A percentile compares a stretch with the other conserved stretches of the same genome.
These are phyloP conservation scores for Crioceris asparagi DNA, from an alignment of 2,888 invertebrate genomes.

Conservation along the genomic window DNA sequence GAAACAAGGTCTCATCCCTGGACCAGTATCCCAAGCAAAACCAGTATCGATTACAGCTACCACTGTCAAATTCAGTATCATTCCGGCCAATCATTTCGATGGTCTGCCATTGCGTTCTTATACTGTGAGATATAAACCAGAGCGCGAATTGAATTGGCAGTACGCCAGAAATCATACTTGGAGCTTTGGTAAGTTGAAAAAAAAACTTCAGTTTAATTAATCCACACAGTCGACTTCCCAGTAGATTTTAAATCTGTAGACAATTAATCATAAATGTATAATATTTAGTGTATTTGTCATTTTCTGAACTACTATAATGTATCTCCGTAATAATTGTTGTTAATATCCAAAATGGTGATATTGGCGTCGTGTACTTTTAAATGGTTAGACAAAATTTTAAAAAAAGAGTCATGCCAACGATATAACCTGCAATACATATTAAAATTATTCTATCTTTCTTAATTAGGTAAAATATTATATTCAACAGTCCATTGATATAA, in stretches of 20 bases:
- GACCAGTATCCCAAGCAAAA: constrained; percentile 52
- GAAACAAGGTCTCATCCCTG: constrained; percentile 42
- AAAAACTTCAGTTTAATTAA: neutral
- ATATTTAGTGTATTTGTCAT: neutral
- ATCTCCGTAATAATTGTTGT: no score
- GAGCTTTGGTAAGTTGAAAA: constrained; percentile 49
- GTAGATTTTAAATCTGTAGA: no score
- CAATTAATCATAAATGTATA: no score
- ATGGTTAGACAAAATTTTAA: no score
- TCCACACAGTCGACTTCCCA: neutral
- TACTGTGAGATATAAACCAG: constrained; percentile 65
- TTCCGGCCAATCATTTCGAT: constrained; percentile 61
- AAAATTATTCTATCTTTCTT: no score
- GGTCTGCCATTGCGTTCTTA: constrained; percentile 67
- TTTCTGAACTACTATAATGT: no score
- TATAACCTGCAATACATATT: no score
- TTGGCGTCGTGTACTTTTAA: no score
- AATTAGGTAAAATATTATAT: no score
- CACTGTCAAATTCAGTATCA: constrained; percentile 68
- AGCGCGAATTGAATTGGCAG: constrained; percentile 56
- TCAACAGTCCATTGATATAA: no score
- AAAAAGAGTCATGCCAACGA: no score
- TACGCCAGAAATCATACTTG: constrained; percentile 61
- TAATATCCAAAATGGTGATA: no score
- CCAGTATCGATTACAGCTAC: constrained; percentile 69